A percentile compares a stretch with the other conserved stretches of the same genome.
These are phyloP conservation scores for Caretta caretta DNA, from an alignment of 2,113 vertebrate genomes.

Conservation along the genomic window DNA sequence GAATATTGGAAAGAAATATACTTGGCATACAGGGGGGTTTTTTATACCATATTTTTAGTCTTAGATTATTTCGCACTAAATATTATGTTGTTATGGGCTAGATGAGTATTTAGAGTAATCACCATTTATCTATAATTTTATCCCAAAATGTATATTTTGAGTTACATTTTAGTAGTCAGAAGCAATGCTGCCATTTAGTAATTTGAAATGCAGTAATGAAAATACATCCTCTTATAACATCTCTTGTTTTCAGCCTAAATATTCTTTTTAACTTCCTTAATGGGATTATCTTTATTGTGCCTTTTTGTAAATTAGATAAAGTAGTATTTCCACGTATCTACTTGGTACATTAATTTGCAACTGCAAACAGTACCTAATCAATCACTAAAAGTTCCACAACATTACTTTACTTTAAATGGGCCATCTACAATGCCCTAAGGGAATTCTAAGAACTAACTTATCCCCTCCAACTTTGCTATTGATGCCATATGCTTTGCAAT, in stretches of 20 bases:
- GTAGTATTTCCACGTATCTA: background rate
- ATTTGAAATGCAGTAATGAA: background rate
- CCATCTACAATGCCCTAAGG: background rate
- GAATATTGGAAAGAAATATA: background rate
- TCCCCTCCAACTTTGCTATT: background rate
- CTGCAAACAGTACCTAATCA: background rate
- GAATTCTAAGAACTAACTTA: background rate
- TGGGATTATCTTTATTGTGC: background rate
- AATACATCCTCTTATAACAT: background rate
- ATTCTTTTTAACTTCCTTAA: background rate
- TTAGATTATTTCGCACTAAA: no score
- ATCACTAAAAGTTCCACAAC: background rate
- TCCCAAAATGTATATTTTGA: background rate
- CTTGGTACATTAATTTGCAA: constrained; percentile 13
- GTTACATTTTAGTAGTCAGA: background rate
- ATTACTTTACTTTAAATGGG: constrained; percentile 37
- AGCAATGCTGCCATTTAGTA: background rate
- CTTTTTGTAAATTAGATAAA: background rate
- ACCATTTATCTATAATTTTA: background rate
- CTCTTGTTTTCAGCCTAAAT: background rate
- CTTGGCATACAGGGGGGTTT: background rate
- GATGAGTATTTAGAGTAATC: background rate
- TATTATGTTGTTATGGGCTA: background rate
- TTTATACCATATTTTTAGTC: background rate
- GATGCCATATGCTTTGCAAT: background rate